Base-by-base conservation (phyloP, 2,888 invertebrate genomes). In the Dysmachus trigonus region DNA sequence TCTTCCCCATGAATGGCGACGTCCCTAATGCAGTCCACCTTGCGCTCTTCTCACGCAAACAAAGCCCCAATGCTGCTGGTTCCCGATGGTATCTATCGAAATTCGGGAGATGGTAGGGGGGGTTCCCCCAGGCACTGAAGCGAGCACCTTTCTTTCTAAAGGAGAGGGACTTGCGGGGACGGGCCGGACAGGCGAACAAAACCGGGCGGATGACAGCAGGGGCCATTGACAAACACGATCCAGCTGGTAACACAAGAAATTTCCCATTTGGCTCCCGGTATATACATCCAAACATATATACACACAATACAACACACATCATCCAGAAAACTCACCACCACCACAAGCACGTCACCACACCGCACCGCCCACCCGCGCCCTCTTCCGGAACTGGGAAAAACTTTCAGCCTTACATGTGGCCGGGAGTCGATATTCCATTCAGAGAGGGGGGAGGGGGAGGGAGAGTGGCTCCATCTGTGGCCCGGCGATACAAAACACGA, bases 171-270 rank as follows among this genome's bases (percentile, higher is more conserved):
- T 7, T 10, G 33, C 79, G 62, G 53, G 62, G 22, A 62, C 62
- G 82, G 62, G 71, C 8, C 47, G 73, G 31, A 38, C 15, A 27
- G 13, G 83, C 15, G 72, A 22, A 71, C 71, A 83, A 83, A 72
- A 83, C 62, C 83, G 35, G 27, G 41, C 47, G 30, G 83, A 83
- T 72, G 83, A 83, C 83, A 83, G 72, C 83, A 72, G 83, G 72
- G 83, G 33, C 51, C 51, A 76, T 62, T 76, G 62, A 76, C 53
- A 76, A 85, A 85, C 85, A 85, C 53, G 76, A 33, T 85, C 76
- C 85, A 85, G 76, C 85, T 85, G 85, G 83, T 76, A 85, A 77
- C 76, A 77, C 53, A 85, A 85, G 85, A 85, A 76, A 85, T 85
- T 85, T 85, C 76, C 85, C 85, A 85, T 85, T 85, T 38, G 53